Evolutionary conservation across 2,888 invertebrate genomes (phyloP).

Genomic region (Tanytarsus gracilentus): DNA sequence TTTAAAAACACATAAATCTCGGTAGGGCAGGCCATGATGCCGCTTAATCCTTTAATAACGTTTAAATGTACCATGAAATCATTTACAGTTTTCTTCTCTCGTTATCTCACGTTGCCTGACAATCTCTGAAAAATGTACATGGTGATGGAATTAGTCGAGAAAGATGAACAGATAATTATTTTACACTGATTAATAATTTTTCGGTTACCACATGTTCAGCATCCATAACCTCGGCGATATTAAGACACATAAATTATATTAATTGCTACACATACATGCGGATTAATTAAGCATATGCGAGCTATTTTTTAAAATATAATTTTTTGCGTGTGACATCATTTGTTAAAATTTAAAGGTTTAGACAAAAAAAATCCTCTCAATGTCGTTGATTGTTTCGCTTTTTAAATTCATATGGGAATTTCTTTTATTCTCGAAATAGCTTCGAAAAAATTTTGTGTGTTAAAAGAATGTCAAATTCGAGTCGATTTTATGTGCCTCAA

Average conservation of each 20-base stretch:
- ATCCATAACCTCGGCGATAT: background rate
- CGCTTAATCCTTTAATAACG: constrained; percentile 17
- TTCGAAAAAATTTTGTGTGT: too few relatives aligned
- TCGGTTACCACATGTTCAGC: constrained; percentile 13
- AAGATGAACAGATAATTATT: constrained; percentile 15
- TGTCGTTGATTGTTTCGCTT: too few relatives aligned
- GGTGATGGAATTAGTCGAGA: too few relatives aligned
- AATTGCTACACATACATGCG: constrained; percentile 16
- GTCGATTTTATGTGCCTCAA: background rate
- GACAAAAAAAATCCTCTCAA: too few relatives aligned
- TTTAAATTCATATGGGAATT: background rate
- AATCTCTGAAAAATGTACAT: too few relatives aligned
- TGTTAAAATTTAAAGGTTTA: background rate
- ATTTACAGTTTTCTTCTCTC: constrained; percentile 13
- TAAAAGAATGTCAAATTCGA: background rate
- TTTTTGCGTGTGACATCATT: background rate
- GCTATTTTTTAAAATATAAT: background rate
- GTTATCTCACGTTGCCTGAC: too few relatives aligned
- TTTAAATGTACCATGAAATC: constrained; percentile 22
- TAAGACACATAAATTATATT: constrained; percentile 16
- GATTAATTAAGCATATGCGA: too few relatives aligned
- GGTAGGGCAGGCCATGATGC: constrained; percentile 11
- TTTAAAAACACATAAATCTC: constrained; percentile 25
- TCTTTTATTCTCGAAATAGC: background rate
- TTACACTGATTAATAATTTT: constrained; percentile 24